phyloP scores from a whole-genome alignment of 2,113 vertebrate genomes.

The Paedocypris sp. region DNA sequence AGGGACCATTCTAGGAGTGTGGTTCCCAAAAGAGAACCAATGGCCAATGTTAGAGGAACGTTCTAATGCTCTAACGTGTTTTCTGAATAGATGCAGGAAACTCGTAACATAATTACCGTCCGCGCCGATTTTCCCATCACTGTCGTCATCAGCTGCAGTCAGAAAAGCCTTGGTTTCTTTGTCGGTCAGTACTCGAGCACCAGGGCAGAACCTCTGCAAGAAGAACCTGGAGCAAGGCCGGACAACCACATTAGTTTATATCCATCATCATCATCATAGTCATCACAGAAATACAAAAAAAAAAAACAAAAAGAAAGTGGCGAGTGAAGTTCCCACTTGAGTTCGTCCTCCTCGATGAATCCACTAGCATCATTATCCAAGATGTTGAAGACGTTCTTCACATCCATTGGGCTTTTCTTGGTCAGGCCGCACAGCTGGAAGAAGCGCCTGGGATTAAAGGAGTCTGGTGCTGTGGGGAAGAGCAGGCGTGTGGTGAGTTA shows the following conservation, averaged over 20 bases:
- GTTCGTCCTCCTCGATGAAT: constrained; percentile 86
- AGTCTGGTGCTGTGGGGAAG: constrained; percentile 73
- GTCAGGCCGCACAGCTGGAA: constrained; percentile 83
- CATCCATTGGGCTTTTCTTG: constrained; percentile 76
- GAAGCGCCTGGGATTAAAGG: constrained; percentile 90
- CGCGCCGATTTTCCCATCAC: constrained; percentile 82
- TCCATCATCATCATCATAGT: no score
- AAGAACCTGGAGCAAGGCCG: constrained; percentile 66
- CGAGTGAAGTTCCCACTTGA: constrained; percentile 75
- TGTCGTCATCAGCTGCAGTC: constrained; percentile 74
- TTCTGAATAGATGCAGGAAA: no score
- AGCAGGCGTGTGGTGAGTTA: not conserved
- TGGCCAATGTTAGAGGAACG: no score
- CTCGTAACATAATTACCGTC: constrained; percentile 64
- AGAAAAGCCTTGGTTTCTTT: constrained; percentile 82
- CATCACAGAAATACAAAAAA: no score
- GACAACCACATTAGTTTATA: not conserved
- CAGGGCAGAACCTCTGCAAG: constrained; percentile 81
- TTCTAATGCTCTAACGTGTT: no score
- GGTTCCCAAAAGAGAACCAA: no score
- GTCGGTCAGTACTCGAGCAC: constrained; percentile 75
- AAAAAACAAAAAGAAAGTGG: no score
- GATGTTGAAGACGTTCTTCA: constrained; percentile 80
- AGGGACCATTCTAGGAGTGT: no score
- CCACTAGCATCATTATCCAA: constrained; percentile 85